Conservation (phyloP, 2,797 vertebrate species). For the Labeo calbasu region DNA sequence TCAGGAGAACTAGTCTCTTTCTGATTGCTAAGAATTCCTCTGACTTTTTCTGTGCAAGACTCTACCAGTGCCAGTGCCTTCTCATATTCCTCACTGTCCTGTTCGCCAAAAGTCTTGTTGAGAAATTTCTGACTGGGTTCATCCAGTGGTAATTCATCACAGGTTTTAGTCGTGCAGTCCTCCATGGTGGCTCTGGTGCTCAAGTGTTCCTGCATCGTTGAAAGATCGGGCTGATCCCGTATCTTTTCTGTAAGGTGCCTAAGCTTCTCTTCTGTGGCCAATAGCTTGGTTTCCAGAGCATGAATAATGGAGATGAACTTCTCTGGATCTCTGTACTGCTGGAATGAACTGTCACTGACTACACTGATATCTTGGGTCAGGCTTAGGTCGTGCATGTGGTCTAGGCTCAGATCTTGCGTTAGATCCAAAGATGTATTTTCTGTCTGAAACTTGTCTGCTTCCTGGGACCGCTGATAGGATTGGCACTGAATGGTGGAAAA, state of each 20-base stretch:
- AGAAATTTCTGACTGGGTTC: constrained; percentile 59
- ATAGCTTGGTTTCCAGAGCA: constrained; percentile 89
- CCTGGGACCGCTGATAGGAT: constrained; percentile 84
- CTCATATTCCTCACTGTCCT: constrained; percentile 76
- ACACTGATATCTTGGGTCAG: constrained; percentile 78
- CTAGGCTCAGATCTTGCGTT: constrained; percentile 77
- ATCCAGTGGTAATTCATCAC: constrained; percentile 66
- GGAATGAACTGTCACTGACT: constrained; percentile 73
- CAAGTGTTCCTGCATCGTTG: constrained; percentile 73
- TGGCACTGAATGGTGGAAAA: constrained; percentile 96
- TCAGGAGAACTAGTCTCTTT: constrained; percentile 63
- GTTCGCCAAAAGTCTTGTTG: constrained; percentile 50
- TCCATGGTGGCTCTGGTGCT: constrained; percentile 75
- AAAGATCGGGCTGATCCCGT: constrained; percentile 78
- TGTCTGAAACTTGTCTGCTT: constrained; percentile 76
- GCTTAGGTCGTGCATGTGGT: constrained; percentile 77
- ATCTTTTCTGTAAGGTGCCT: constrained; percentile 87
- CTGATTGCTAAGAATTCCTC: constrained; percentile 74
- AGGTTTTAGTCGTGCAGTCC: constrained; percentile 75
- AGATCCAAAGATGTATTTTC: constrained; percentile 73
- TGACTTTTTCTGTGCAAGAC: constrained; percentile 83
- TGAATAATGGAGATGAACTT: constrained; percentile 92
- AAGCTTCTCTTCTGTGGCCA: constrained; percentile 90
- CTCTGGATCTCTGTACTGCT: constrained; percentile 82
- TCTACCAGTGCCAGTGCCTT: constrained; percentile 86